phyloP scores from a whole-genome alignment of 2,113 vertebrate species.

The Trachemys scripta region DNA sequence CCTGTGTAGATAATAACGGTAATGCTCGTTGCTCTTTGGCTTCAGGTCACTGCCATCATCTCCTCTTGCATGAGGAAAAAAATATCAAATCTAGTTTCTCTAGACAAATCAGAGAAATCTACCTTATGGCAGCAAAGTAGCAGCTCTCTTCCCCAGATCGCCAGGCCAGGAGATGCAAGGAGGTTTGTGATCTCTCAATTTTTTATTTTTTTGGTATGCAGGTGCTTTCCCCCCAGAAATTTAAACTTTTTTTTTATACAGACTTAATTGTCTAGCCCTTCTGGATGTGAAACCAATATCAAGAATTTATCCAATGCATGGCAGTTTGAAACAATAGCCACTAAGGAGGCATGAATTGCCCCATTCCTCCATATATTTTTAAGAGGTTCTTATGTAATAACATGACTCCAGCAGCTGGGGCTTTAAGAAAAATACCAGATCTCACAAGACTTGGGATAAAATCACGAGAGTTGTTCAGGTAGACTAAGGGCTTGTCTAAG shows the following conservation, averaged over 20 bases:
- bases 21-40: background rate
- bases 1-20: background rate
- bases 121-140: conserved; percentile 20
- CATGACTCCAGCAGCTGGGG: background rate
- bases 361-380: background rate
- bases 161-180: background rate
- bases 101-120: conserved; percentile 13
- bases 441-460: background rate
- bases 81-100: conserved; percentile 22
- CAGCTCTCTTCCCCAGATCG: conserved; percentile 28
- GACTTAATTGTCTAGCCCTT: conserved; percentile 11
- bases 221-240: conserved; percentile 32
- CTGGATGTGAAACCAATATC: background rate
- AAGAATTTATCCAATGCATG: background rate
- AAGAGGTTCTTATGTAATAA: background rate
- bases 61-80: background rate
- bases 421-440: background rate
- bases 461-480: background rate
- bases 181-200: background rate
- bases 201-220: conserved; percentile 36
- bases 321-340: background rate
- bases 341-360: background rate
- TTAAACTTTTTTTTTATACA: background rate
- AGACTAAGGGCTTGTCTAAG: background rate
- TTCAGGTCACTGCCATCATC: conserved; percentile 27